Evolutionary conservation across 2,797 vertebrate species (phyloP), one percentile per base, ranked within the genome.

Genomic region (Acanthurus lineatus): DNA sequence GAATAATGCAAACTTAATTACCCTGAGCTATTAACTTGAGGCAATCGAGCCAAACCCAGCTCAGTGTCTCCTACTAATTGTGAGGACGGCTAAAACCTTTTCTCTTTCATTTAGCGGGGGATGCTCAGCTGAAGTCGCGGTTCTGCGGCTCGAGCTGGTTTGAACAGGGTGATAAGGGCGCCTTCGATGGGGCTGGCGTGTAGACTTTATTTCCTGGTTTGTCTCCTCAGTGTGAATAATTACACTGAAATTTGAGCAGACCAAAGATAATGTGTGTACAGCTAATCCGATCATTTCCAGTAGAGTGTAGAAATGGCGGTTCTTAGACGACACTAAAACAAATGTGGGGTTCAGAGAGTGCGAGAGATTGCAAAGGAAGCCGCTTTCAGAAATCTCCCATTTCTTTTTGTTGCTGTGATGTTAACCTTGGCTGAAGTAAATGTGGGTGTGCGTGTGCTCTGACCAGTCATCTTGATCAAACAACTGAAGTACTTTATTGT

Each of bases 1-100:
- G 93, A 94, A 94, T 94, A 95, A 94, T 93, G 86, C 91, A 92
- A 91, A 91, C 91, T 86, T 95, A 94, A 96, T 95, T 94, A 95
- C 88, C 65, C 61, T 88, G 89, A 88, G 93, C 91, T 95, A 94
- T 95, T 94, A 93, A 94, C 91, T 90, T 89, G 77, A 86, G 82
- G 91, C 92, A 91, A 92, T 93, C 79, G 81, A 91, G 85, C 86
- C 89, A 83, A 73, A 84, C 86, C 86, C 87, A 35, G 89, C 88
- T 92, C 91, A 81, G 86, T 93, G 92, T 91, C 89, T 92, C 64
- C 72, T 83, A 87, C 81, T 94, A 93, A 95, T 94, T 93, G 91
- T 91, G 90, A 86, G 82, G 88, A 89, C 25, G 59, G 90, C 86
- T 91, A 86, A 94, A 94, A 91, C 84, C 88, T 78, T 92, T 91